These are phyloP conservation scores for Drosophila sordidula DNA, from an alignment of 2,888 invertebrate species.

Conservation along the genomic window DNA sequence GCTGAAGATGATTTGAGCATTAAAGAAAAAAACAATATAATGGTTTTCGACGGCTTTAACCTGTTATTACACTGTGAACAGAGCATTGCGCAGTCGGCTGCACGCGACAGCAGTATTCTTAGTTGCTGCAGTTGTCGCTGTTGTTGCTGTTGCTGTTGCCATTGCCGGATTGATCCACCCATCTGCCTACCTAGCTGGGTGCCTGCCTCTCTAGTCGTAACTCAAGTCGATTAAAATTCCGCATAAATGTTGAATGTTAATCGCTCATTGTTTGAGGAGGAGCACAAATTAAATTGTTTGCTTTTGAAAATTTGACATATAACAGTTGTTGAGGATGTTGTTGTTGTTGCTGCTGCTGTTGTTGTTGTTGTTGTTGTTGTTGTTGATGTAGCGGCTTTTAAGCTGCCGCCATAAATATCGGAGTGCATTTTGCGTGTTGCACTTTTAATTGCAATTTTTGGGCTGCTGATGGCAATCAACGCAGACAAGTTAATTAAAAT, in stretches of 20 bases:
- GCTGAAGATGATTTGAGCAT: no score
- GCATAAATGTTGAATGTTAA: slow-evolving; percentile 71
- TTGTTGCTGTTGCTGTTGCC: neutral
- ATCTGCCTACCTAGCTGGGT: slow-evolving; percentile 36
- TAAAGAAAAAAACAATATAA: no score
- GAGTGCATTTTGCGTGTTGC: slow-evolving; percentile 61
- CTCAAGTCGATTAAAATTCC: slow-evolving; percentile 77
- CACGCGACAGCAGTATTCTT: neutral
- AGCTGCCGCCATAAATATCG: slow-evolving; percentile 59
- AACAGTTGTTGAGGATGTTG: slow-evolving; percentile 40
- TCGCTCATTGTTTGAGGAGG: slow-evolving; percentile 74
- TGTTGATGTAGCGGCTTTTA: slow-evolving; percentile 42
- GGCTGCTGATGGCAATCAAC: slow-evolving; percentile 62
- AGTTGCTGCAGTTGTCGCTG: slow-evolving; percentile 19
- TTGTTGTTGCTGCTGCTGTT: slow-evolving; percentile 12
- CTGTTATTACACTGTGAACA: neutral
- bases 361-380: neutral
- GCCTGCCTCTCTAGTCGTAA: slow-evolving; percentile 11
- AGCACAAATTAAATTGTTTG: slow-evolving; percentile 76
- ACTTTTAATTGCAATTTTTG: slow-evolving; percentile 67
- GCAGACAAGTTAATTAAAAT: slow-evolving; percentile 75
- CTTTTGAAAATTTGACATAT: slow-evolving; percentile 72
- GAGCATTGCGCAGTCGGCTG: neutral
- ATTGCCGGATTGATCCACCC: slow-evolving; percentile 53
- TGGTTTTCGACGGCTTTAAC: no score